Percentiles rank a stretch among this genome's conserved stretches.
phyloP scores from a whole-genome alignment of 2,888 invertebrate species.

The Lottia scabra region DNA sequence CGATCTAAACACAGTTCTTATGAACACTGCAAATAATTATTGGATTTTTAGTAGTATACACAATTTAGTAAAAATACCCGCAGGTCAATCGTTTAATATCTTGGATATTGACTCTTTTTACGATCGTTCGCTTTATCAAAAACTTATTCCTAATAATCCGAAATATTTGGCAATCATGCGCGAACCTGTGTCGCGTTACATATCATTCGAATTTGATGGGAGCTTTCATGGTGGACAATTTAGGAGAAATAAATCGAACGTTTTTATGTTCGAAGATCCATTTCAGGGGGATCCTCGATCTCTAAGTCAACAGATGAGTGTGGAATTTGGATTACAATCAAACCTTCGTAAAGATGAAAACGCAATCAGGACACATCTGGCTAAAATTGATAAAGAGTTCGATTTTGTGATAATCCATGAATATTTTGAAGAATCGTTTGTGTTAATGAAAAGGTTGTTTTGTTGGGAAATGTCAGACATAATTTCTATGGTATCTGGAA shows the following conservation, averaged over 20 bases:
- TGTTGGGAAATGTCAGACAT: not conserved
- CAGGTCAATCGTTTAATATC: not conserved
- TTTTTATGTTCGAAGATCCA: not conserved
- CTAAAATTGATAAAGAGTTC: not conserved
- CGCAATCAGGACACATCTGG: not conserved
- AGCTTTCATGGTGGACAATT: not conserved
- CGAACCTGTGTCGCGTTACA: not conserved
- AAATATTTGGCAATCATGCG: not conserved
- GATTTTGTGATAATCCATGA: not conserved
- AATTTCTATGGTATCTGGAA: not conserved
- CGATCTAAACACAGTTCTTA: not conserved
- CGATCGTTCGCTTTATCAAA: not conserved
- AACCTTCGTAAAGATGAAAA: not conserved
- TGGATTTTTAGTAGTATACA: not conserved
- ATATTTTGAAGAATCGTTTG: not conserved
- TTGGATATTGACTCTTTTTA: not conserved
- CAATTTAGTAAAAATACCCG: not conserved
- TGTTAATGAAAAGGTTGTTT: not conserved
- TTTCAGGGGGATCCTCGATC: not conserved
- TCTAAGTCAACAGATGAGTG: not conserved
- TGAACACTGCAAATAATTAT: not conserved
- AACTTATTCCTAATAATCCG: not conserved
- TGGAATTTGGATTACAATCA: not conserved
- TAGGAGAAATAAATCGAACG: not conserved
- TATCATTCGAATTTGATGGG: not conserved